Conservation (phyloP, 2,888 invertebrate genomes). For the Agrochola macilenta region DNA sequence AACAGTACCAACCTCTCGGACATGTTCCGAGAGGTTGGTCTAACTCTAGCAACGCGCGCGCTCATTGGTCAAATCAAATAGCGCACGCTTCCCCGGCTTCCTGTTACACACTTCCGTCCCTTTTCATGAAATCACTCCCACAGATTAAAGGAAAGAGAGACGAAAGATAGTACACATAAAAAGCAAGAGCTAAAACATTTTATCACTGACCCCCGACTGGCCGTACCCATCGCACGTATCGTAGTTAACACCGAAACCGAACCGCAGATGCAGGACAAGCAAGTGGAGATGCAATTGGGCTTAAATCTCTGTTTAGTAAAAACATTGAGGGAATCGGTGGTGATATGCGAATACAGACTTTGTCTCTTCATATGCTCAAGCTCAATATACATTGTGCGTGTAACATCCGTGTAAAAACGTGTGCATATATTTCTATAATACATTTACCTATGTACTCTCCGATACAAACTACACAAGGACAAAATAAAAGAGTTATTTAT, state of each 20-base stretch:
- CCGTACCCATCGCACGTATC: neutral
- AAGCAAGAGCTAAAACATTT: neutral
- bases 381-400: neutral
- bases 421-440: neutral
- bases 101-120: too few species aligned
- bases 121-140: too few species aligned
- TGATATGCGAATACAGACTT: neutral
- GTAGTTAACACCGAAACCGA: neutral
- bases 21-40: too few species aligned
- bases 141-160: too few species aligned
- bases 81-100: too few species aligned
- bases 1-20: too few species aligned
- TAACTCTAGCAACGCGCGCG: too few species aligned
- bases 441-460: neutral
- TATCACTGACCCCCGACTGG: neutral
- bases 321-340: neutral
- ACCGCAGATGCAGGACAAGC: neutral
- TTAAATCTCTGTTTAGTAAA: neutral
- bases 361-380: neutral
- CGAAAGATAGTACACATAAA: too few species aligned
- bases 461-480: slow-evolving; percentile 10
- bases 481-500: slow-evolving; percentile 35
- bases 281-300: neutral
- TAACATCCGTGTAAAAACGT: neutral
- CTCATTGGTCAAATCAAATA: too few species aligned